Evolutionary conservation across 2,888 invertebrate species (phyloP).

Genomic region (Drosophila acutilabella): DNA sequence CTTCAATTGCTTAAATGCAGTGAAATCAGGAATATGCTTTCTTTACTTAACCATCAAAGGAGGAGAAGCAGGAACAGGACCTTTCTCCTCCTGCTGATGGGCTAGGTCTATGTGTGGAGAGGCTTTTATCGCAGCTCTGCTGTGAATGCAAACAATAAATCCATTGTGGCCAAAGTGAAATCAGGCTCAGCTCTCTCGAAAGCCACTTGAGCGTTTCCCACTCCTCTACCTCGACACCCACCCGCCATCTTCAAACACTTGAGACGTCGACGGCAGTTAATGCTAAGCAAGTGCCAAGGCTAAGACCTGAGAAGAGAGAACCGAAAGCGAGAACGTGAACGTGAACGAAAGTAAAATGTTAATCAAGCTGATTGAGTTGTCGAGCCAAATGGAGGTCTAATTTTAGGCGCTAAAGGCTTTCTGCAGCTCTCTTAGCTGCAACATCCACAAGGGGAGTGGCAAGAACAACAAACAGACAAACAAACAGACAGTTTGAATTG

Average conservation of each 20-base stretch:
- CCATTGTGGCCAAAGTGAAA: slow-evolving; percentile 80
- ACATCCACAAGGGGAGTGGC: slow-evolving; percentile 16
- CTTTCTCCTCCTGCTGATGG: slow-evolving; percentile 3
- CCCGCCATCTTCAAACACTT: slow-evolving; percentile 56
- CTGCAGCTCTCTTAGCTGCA: slow-evolving; percentile 22
- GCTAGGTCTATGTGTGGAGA: slow-evolving; percentile 20
- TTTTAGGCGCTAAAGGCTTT: slow-evolving; percentile 76
- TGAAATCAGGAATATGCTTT: not conserved
- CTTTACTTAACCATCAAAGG: too few species aligned
- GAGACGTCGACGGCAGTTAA: slow-evolving; percentile 74
- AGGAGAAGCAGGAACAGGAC: slow-evolving; percentile 11
- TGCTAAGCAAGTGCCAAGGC: slow-evolving; percentile 68
- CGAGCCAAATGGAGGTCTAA: slow-evolving; percentile 68
- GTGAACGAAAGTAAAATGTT: slow-evolving; percentile 72
- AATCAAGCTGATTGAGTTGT: slow-evolving; percentile 81
- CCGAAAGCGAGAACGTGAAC: slow-evolving; percentile 31
- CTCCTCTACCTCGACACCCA: not conserved
- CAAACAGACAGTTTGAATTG: slow-evolving; percentile 43
- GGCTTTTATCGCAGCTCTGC: slow-evolving; percentile 54
- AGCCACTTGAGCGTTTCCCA: slow-evolving; percentile 70
- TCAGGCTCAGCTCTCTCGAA: slow-evolving; percentile 74
- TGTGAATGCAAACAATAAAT: slow-evolving; percentile 74
- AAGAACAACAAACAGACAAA: slow-evolving; percentile 28
- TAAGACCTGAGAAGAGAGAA: slow-evolving; percentile 13
- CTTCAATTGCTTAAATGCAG: slow-evolving; percentile 28